Base-by-base conservation (phyloP, 2,888 invertebrate genomes). In the Dicycla oo region DNA sequence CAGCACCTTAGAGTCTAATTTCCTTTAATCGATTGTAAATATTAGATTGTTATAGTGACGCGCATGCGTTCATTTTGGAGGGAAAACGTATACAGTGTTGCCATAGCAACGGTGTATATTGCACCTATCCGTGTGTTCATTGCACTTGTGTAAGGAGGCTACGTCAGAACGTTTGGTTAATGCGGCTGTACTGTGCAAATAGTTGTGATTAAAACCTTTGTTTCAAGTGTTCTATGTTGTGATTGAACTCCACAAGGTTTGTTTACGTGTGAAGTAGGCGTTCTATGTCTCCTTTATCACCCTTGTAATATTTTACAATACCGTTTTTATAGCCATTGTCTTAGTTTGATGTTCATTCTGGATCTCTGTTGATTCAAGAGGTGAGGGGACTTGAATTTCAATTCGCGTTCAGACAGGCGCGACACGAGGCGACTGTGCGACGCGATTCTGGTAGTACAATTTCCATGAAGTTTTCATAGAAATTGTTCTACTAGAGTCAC, bases 41-140 rank as follows among this genome's bases (percentile, higher is more conserved):
- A n/a, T n/a, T n/a, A n/a, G n/a, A n/a, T n/a, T n/a, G 82, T 78
- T 72, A 72, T 43, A 75, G 64, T 80, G 81, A 80, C 87, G 94
- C 95, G 95, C 95, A 95, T 94, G 95, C 94, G 94, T 91, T 85
- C 81, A 82, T 94, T 94, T 95, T 95, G 95, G 95, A 95, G 95
- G 95, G 94, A 95, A 95, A 91, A 88, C 89, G 89, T 90, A 90
- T 91, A 92, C 94, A 93, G 91, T 92, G 94, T 94, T 91, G 91
- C 88, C 91, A 95, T 94, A 86, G 90, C 90, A 81, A 95, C 93
- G 86, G 83, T 86, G 89, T 88, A 84, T 85, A 89, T 87, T 93
- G 92, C 93, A 94, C 89, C 87, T 88, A 87, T 86, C 76, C 75
- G 77, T 85, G 86, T 88, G 77, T 82, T 80, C 74, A 74, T 86